A percentile compares a stretch with the other conserved stretches of the same genome.
Conservation (phyloP, 2,797 vertebrate genomes). For the Oryzias dopingdopingensis region DNA sequence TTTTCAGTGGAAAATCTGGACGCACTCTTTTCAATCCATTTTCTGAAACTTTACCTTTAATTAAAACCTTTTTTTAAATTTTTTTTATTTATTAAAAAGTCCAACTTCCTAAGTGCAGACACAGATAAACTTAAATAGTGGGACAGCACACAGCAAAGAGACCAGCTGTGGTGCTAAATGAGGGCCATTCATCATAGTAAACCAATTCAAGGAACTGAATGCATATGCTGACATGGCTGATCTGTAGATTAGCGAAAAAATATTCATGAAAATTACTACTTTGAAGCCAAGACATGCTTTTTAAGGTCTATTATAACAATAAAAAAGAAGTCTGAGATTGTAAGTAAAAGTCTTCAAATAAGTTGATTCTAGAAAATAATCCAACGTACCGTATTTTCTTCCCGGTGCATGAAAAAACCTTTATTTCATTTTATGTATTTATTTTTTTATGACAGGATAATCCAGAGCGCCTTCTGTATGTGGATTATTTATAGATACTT, state of each 20-base stretch:
- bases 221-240: slow-evolving; percentile 63
- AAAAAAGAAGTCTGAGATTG: not conserved
- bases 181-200: slow-evolving; percentile 71
- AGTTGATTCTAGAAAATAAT: no score
- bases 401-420: no score
- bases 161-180: slow-evolving; percentile 65
- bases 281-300: slow-evolving; percentile 34
- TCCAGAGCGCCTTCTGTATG: no score
- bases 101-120: slow-evolving; percentile 22
- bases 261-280: slow-evolving; percentile 22
- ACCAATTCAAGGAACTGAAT: slow-evolving; percentile 67
- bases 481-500: no score
- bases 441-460: no score
- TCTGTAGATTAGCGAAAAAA: slow-evolving; percentile 63
- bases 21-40: not conserved
- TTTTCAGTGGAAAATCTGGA: not conserved
- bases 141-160: slow-evolving; percentile 38
- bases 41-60: not conserved
- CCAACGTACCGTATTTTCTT: no score
- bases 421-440: no score
- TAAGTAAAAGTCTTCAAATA: no score
- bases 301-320: slow-evolving; percentile 17
- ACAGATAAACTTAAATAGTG: slow-evolving; percentile 34
- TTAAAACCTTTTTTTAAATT: not conserved
- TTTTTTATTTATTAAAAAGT: slow-evolving; percentile 15